These are phyloP conservation scores for Ondatra zibethicus DNA, from an alignment of 2,113 vertebrate species.

Conservation along the genomic window DNA sequence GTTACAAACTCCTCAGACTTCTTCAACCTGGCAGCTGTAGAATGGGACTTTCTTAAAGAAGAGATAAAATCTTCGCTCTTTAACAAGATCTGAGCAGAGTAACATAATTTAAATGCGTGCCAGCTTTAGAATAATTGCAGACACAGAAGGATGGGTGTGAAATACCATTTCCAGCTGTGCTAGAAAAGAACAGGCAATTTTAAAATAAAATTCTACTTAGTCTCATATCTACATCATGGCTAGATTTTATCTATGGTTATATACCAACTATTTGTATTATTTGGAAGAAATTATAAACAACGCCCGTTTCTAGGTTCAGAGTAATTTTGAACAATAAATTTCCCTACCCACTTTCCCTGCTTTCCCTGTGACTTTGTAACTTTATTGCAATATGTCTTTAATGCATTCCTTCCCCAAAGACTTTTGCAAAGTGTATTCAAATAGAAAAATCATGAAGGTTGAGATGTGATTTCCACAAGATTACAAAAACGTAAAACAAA, in stretches of 20 bases:
- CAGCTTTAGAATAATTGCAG: slow-evolving; percentile 62
- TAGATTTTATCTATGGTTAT: slow-evolving; percentile 49
- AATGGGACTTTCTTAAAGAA: slow-evolving; percentile 22
- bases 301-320: background rate
- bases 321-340: slow-evolving; percentile 37
- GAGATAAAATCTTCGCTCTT: slow-evolving; percentile 79
- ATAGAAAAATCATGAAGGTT: slow-evolving; percentile 67
- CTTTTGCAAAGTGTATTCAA: slow-evolving; percentile 55
- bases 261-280: slow-evolving; percentile 39
- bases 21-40: slow-evolving; percentile 61
- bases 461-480: slow-evolving; percentile 69
- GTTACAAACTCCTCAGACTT: slow-evolving; percentile 86
- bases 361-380: background rate
- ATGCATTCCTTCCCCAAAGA: slow-evolving; percentile 28
- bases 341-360: background rate
- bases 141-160: slow-evolving; percentile 59
- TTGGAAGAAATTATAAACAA: background rate
- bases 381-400: background rate
- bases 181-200: slow-evolving; percentile 67
- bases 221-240: slow-evolving; percentile 26
- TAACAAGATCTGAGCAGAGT: slow-evolving; percentile 80
- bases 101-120: slow-evolving; percentile 80
- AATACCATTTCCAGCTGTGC: slow-evolving; percentile 57
- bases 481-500: slow-evolving; percentile 77
- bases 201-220: slow-evolving; percentile 59